Evolutionary conservation across 2,113 vertebrate genomes (phyloP).

Genomic region (Plecotus auritus): DNA sequence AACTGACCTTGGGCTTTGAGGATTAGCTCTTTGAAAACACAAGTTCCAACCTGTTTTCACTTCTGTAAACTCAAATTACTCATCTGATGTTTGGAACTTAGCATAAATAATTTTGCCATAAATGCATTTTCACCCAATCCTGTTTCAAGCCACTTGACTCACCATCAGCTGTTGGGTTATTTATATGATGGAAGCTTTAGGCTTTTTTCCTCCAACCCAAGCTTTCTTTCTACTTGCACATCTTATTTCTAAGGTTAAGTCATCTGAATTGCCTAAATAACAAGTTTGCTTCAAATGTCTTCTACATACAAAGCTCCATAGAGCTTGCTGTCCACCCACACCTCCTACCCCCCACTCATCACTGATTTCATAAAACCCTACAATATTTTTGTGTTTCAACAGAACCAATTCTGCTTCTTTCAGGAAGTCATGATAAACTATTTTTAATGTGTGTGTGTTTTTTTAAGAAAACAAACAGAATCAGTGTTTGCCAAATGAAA

Average conservation of each 20-base stretch:
- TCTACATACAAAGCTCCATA: neutral
- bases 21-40: neutral
- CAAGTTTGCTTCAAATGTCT: neutral
- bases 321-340: neutral
- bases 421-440: conserved; percentile 39
- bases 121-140: conserved; percentile 19
- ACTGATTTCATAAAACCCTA: neutral
- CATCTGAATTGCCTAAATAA: neutral
- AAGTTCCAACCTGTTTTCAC: conserved; percentile 9
- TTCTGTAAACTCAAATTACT: conserved; percentile 58
- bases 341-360: neutral
- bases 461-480: conserved; percentile 43
- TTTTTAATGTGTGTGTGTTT: neutral
- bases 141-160: conserved; percentile 22
- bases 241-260: neutral
- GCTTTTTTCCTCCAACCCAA: neutral
- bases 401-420: neutral
- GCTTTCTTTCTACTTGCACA: neutral
- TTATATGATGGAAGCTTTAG: neutral
- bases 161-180: conserved; percentile 34
- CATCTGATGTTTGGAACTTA: conserved; percentile 22
- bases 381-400: neutral
- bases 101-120: conserved; percentile 48
- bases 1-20: neutral
- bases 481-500: conserved; percentile 65